phyloP scores from a whole-genome alignment of 2,113 vertebrate species.

The Anser brachyrhynchus region DNA sequence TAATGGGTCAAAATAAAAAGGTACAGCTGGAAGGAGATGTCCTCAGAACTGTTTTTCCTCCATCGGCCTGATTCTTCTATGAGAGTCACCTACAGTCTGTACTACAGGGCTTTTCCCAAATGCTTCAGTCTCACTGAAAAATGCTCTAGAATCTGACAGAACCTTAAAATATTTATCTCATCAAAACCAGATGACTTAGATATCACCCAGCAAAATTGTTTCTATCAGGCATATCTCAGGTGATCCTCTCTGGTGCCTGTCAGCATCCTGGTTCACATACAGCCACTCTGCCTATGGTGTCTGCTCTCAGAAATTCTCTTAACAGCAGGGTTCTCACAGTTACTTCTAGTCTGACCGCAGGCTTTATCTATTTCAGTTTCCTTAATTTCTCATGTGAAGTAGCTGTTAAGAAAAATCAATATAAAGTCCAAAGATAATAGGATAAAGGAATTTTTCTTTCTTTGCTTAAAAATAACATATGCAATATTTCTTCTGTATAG shows the following conservation, averaged over 20 bases:
- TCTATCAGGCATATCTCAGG: fast-evolving
- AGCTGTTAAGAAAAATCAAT: neutral
- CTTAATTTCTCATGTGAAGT: neutral
- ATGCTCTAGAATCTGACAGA: neutral
- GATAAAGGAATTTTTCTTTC: neutral
- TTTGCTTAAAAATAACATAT: neutral
- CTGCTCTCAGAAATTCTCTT: neutral
- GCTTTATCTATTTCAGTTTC: neutral
- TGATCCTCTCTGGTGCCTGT: neutral
- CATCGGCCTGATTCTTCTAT: neutral
- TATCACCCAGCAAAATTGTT: neutral
- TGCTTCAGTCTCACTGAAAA: neutral
- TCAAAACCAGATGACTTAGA: neutral
- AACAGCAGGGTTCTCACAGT: neutral
- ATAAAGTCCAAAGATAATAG: neutral
- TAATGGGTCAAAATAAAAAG: neutral
- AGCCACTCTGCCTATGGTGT: neutral
- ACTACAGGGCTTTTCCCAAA: neutral
- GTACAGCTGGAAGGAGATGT: neutral
- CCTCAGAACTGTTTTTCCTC: neutral
- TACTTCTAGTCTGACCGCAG: neutral
- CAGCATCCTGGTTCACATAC: fast-evolving
- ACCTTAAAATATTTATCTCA: neutral
- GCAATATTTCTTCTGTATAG: neutral
- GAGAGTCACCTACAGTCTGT: neutral